Percentiles rank a stretch among this genome's conserved stretches.
Conservation (phyloP, 1,140 invertebrate species). For the Camponotus floridanus region DNA sequence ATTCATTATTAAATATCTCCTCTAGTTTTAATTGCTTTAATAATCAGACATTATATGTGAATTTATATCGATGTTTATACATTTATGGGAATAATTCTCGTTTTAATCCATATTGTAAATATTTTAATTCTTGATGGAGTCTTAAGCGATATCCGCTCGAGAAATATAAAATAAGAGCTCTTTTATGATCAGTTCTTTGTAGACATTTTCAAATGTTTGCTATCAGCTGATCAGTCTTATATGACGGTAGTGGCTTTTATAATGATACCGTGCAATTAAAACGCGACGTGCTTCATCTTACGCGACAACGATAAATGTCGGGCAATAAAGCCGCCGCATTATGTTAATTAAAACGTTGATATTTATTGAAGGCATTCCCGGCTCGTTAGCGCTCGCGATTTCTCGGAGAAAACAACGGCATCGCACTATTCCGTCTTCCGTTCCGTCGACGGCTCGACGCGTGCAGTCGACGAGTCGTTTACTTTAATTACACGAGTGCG, state of each 20-base stretch:
- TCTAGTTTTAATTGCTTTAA: neutral
- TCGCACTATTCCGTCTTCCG: slow-evolving; percentile 32
- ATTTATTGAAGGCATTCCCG: slow-evolving; percentile 73
- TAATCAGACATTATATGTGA: neutral
- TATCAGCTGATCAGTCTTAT: slow-evolving; percentile 55
- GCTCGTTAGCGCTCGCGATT: slow-evolving; percentile 63
- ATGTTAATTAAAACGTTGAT: slow-evolving; percentile 80
- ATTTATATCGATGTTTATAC: neutral
- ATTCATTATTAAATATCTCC: neutral
- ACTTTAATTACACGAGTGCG: slow-evolving; percentile 61
- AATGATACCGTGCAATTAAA: slow-evolving; percentile 74
- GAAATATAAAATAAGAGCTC: neutral
- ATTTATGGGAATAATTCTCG: neutral
- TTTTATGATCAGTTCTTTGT: slow-evolving; percentile 56
- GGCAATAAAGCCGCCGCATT: slow-evolving; percentile 74
- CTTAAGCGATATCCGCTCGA: neutral
- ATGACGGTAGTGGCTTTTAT: slow-evolving; percentile 63
- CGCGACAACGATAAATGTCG: slow-evolving; percentile 70
- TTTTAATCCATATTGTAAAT: neutral
- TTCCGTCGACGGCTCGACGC: slow-evolving; percentile 45
- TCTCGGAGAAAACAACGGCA: slow-evolving; percentile 60
- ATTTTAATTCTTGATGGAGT: neutral
- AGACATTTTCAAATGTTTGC: slow-evolving; percentile 11
- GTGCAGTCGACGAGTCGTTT: slow-evolving; percentile 51
- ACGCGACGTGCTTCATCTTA: slow-evolving; percentile 52